phyloP scores from a whole-genome alignment of 2,888 invertebrate species.

The Drosophila suboccidentalis region DNA sequence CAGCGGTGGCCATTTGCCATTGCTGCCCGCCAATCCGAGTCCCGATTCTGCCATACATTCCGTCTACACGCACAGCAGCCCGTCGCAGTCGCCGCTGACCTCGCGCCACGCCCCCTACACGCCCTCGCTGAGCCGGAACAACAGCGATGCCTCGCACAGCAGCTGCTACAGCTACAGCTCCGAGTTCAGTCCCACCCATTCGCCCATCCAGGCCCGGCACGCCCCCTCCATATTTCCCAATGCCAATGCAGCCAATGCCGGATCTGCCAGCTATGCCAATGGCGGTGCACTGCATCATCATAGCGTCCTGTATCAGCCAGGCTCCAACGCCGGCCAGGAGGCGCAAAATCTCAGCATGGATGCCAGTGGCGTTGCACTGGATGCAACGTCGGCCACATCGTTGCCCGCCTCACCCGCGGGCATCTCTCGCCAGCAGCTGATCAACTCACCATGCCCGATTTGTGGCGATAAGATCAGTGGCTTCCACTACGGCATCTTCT shows the following conservation, averaged over 20 bases:
- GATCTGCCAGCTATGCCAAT: slow-evolving; percentile 19
- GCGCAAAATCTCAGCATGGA: slow-evolving; percentile 83
- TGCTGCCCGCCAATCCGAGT: slow-evolving; percentile 93
- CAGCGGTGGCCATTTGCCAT: slow-evolving; percentile 86
- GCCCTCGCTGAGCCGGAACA: slow-evolving; percentile 94
- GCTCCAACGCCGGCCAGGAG: slow-evolving; percentile 44
- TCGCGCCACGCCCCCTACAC: slow-evolving; percentile 93
- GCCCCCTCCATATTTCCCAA: slow-evolving; percentile 71
- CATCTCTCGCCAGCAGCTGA: slow-evolving; percentile 94
- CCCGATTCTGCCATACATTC: slow-evolving; percentile 96
- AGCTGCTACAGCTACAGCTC: slow-evolving; percentile 95
- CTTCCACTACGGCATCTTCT: slow-evolving; percentile 99
- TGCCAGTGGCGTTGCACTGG: slow-evolving; percentile 45
- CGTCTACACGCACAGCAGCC: slow-evolving; percentile 92
- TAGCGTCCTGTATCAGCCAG: slow-evolving; percentile 85
- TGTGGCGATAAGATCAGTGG: slow-evolving; percentile 98
- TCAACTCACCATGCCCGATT: slow-evolving; percentile 97
- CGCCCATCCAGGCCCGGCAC: slow-evolving; percentile 92
- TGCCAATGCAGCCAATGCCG: slow-evolving; percentile 73
- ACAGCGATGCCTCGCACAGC: slow-evolving; percentile 95
- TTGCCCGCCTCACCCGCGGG: slow-evolving; percentile 88
- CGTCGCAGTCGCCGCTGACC: slow-evolving; percentile 94
- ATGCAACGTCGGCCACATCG: slow-evolving; percentile 38
- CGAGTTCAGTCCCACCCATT: slow-evolving; percentile 94
- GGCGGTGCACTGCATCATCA: slow-evolving; percentile 86